These are phyloP conservation scores for Emys orbicularis DNA, from an alignment of 2,797 vertebrate genomes.

Conservation along the genomic window DNA sequence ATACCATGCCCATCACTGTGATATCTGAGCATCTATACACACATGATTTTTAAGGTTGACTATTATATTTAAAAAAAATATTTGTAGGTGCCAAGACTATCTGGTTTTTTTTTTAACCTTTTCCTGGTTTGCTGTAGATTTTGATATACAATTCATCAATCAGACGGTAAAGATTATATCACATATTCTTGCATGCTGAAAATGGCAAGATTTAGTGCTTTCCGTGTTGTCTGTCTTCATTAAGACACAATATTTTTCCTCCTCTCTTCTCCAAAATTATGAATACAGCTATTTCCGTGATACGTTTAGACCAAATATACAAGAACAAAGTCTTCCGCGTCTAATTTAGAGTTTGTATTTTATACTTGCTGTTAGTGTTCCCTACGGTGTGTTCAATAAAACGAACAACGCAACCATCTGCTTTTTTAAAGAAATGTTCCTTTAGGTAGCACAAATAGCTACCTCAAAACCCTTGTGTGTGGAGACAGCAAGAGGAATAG, in stretches of 20 bases:
- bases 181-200: neutral
- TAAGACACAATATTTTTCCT: conserved; percentile 1
- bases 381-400: conserved; percentile 55
- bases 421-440: conserved; percentile 14
- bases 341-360: conserved; percentile 25
- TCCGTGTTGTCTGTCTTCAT: neutral
- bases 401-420: conserved; percentile 28
- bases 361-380: conserved; percentile 42
- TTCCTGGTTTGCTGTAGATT: neutral
- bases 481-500: conserved; percentile 33
- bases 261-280: neutral
- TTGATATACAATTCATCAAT: neutral
- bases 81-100: neutral
- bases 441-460: neutral
- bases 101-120: neutral
- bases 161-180: neutral
- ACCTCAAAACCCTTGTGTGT: conserved; percentile 29
- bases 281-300: neutral
- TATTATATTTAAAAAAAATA: neutral
- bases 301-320: conserved; percentile 9
- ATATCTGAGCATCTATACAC: neutral
- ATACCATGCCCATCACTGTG: neutral
- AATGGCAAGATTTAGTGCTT: neutral
- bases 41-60: neutral
- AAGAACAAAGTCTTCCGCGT: conserved; percentile 1